Base-by-base conservation (phyloP, 2,113 vertebrate species). In the Megaceryle torquata region DNA sequence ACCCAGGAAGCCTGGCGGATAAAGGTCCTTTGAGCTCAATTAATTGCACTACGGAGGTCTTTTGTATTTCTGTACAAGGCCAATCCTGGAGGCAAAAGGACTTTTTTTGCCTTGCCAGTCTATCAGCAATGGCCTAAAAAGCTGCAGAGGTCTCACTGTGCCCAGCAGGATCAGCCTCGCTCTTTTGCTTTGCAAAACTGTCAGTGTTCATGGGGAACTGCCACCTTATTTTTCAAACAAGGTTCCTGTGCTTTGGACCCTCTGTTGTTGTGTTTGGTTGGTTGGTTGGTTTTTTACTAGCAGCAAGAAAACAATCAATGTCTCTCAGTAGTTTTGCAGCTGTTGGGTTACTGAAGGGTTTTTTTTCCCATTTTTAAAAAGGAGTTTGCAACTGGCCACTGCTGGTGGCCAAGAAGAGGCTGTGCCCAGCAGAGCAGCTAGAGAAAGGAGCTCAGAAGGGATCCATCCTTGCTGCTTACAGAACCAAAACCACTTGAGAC, bases 11-110 rank as follows among this genome's bases (percentile, higher is more conserved):
- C 16, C 51, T 18, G 15, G 63, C 69, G 65, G 63, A 76, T 72
- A 95, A 92, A 82, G 33, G 21, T 61, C 26, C 69, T 92, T 71
- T 82, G 44, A 93, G 70, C 57, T 92, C 86, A 48, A 51, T 78
- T 86, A 75, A 78, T 56, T 74, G 65, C 24, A 29, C 77, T 61
- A 9, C 0, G 51, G 74, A 82, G 33, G 31, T 60, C 82, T 84
- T 93, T 70, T 60, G n/a, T 72, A 31, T 76, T 82, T 69, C 67
- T 46, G 21, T 33, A 65, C 44, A 54, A 53, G 44, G 59, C 28
- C 54, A 53, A 1, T 82, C 44, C 37, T 59, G 46, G 68, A 77
- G 28, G 37, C 39, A 74, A 83, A 59, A 74, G 29, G n/a, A 29
- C 54, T 69, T 77, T 70, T 76, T 83, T 76, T 53, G 48, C 67